A percentile compares a stretch with the other conserved stretches of the same genome.
phyloP scores from a whole-genome alignment of 2,888 invertebrate species.

The Venusia cambrica region DNA sequence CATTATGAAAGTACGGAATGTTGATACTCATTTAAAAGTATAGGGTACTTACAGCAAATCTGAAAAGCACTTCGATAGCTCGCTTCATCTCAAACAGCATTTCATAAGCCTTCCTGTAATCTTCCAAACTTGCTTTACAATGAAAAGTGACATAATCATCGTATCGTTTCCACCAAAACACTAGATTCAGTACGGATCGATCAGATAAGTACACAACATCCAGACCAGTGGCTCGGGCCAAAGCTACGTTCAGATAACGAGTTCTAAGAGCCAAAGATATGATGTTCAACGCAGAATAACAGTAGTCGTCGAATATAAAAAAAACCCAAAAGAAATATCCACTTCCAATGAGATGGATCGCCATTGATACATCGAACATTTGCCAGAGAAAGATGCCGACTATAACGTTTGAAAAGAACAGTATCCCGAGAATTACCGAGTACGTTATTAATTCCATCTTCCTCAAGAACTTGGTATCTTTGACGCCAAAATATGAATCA shows the following conservation, averaged over 20 bases:
- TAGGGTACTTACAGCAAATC: slow-evolving; percentile 45
- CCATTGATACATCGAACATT: slow-evolving; percentile 33
- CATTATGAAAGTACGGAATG: no score
- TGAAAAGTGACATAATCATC: slow-evolving; percentile 47
- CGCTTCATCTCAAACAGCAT: slow-evolving; percentile 43
- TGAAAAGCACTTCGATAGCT: slow-evolving; percentile 37
- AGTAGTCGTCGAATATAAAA: slow-evolving; percentile 43
- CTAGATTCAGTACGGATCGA: slow-evolving; percentile 41
- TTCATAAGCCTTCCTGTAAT: slow-evolving; percentile 41
- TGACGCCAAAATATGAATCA: slow-evolving; percentile 47
- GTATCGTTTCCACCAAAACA: slow-evolving; percentile 49
- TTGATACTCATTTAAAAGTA: no score
- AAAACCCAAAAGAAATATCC: slow-evolving; percentile 42
- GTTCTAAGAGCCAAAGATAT: slow-evolving; percentile 42
- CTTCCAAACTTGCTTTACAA: slow-evolving; percentile 31
- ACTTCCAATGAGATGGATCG: slow-evolving; percentile 36
- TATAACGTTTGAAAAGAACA: slow-evolving; percentile 30
- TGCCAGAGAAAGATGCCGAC: slow-evolving; percentile 35
- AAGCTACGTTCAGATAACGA: slow-evolving; percentile 54
- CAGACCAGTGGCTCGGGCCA: slow-evolving; percentile 48
- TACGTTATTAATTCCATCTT: slow-evolving; percentile 33
- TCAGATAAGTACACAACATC: slow-evolving; percentile 47
- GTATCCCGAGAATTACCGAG: slow-evolving; percentile 18
- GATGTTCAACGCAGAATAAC: slow-evolving; percentile 36
- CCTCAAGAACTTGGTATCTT: slow-evolving; percentile 58